Evolutionary conservation across 2,888 invertebrate species (phyloP), one percentile per base, ranked within the genome.

Genomic region (Oeneis ivallda): DNA sequence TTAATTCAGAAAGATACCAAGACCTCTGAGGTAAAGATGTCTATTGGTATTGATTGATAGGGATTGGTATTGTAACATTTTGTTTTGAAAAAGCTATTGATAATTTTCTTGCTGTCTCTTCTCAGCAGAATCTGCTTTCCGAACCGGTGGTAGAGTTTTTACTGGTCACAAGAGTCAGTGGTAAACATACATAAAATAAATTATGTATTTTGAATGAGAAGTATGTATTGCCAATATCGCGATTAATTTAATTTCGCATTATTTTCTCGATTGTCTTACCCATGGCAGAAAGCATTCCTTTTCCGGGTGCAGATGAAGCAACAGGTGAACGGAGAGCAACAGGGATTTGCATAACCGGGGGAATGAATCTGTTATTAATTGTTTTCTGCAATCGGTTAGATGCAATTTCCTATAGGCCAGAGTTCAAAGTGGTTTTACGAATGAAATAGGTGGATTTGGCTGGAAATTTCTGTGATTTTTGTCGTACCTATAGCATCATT

Each of bases 291-390:
- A 13, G 1, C 10, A 49, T 10, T 19, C 4, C 32, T 61, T 10
- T 19, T 62, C 59, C 62, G 66, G 64, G 66, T 66, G 60, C 56
- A 26, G 13, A 50, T 63, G 34, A 61, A 58, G 47, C 49, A 65
- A 65, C 64, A 67, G 66, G 67, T 69, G 69, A 69, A 69, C 67
- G 69, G 64, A 65, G 60, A 57, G 19, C 59, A 41, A 50, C 53
- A 34, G 37, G 39, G 50, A 56, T 62, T 67, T 69, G 62, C 67
- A 63, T 62, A 67, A 67, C 62, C 66, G 54, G 59, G 57, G 66
- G 61, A 62, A 60, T 60, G 64, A 67, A 62, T 56, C 56, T 53
- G 34, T 47, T 59, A 67, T 67, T 71, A 70, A 71, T 72, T 70
- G 65, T 69, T 65, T 62, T 47, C 47, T 50, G 50, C 45, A 13